Conservation (phyloP, 2,888 invertebrate species). For the Nomada ruficornis region DNA sequence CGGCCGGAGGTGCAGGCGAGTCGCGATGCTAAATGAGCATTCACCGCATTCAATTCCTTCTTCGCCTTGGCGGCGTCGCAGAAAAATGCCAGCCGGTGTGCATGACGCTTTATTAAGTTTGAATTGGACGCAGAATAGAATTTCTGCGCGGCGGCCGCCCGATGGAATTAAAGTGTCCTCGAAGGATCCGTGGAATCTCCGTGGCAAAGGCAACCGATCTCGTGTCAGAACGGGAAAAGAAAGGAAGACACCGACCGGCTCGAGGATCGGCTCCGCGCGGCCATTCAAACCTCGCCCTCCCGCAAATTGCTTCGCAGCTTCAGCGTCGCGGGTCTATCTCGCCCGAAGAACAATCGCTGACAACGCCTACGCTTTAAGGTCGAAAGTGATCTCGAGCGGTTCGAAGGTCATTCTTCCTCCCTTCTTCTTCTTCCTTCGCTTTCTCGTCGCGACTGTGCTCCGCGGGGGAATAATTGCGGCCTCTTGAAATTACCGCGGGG, state of each 20-base stretch:
- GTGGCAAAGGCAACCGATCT: not conserved
- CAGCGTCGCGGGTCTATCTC: slow-evolving; percentile 26
- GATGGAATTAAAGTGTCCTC: slow-evolving; percentile 67
- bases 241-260: slow-evolving; percentile 6
- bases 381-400: slow-evolving; percentile 35
- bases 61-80: slow-evolving; percentile 32
- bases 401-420: not conserved
- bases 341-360: slow-evolving; percentile 56
- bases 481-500: not conserved
- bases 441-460: not conserved
- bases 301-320: slow-evolving; percentile 63
- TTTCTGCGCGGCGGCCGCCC: slow-evolving; percentile 67
- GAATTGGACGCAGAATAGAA: slow-evolving; percentile 81
- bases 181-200: slow-evolving; percentile 32
- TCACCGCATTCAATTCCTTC: slow-evolving; percentile 67
- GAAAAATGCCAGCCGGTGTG: slow-evolving; percentile 70
- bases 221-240: slow-evolving; percentile 7
- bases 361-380: slow-evolving; percentile 7
- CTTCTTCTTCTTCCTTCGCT: not conserved
- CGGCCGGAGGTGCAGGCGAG: slow-evolving; percentile 34
- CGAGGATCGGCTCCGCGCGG: slow-evolving; percentile 9
- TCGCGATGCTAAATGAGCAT: slow-evolving; percentile 79
- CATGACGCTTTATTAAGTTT: slow-evolving; percentile 83
- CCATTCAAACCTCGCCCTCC: slow-evolving; percentile 33
- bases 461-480: not conserved